Conservation (phyloP, 2,888 invertebrate genomes). For the Sepiola atlantica region DNA sequence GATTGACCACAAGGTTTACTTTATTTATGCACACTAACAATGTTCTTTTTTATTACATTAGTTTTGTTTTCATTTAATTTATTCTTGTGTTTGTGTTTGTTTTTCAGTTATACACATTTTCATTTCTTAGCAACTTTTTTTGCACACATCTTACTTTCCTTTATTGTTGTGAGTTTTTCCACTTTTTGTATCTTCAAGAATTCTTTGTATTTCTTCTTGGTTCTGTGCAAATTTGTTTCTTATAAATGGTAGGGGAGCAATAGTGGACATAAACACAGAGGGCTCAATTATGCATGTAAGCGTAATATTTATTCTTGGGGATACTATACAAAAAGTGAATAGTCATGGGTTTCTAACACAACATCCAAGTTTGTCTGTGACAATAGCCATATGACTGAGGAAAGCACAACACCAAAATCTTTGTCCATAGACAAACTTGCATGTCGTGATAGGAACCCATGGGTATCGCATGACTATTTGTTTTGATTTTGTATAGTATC, state of each 20-base stretch:
- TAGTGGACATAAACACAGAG: no score
- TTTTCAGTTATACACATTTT: not conserved
- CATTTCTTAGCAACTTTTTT: not conserved
- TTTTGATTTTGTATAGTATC: no score
- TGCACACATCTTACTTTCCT: not conserved
- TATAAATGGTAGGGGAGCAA: not conserved
- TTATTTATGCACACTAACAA: not conserved
- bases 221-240: not conserved
- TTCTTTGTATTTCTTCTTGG: not conserved
- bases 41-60: not conserved
- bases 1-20: not conserved
- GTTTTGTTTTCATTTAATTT: not conserved
- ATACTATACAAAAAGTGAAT: no score
- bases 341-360: no score
- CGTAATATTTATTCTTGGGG: no score
- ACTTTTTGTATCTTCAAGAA: not conserved
- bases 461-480: no score
- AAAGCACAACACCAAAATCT: no score
- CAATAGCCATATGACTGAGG: no score
- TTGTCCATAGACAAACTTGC: no score
- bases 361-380: no score
- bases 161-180: not conserved
- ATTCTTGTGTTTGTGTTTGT: not conserved
- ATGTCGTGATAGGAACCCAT: no score
- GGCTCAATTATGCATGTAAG: no score